Evolutionary conservation across 2,113 vertebrate species (phyloP).

Genomic region (Muscicapa adusta): DNA sequence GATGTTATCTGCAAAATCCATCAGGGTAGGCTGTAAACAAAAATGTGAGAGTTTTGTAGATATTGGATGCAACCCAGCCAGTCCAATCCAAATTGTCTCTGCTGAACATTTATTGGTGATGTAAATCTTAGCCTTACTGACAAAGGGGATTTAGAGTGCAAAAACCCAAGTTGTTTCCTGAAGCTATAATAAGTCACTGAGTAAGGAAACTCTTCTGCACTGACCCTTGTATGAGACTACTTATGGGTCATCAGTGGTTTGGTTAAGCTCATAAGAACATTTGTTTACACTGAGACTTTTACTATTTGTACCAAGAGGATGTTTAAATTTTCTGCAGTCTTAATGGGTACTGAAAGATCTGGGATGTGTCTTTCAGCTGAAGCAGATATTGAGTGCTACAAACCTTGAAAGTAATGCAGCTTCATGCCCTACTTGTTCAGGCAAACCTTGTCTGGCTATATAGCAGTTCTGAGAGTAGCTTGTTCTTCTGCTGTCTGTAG

Average conservation of each 20-base stretch:
- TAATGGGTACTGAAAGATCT: conserved; percentile 28
- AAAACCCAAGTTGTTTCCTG: background rate
- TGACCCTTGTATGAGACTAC: background rate
- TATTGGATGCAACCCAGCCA: background rate
- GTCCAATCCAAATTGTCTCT: background rate
- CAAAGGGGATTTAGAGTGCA: background rate
- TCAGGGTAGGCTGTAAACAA: background rate
- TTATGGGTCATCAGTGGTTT: background rate
- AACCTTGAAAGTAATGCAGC: background rate
- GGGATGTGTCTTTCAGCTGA: background rate
- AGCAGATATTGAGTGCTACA: background rate
- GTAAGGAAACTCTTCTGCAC: background rate
- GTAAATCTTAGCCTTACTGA: background rate
- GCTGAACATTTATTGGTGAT: background rate
- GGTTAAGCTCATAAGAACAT: background rate
- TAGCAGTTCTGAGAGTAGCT: conserved; percentile 33
- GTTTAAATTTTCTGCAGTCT: conserved; percentile 5
- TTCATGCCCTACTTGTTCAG: background rate
- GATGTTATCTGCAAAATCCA: background rate
- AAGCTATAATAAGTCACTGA: background rate
- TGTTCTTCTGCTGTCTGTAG: background rate
- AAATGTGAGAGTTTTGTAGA: background rate
- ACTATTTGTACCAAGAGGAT: conserved; percentile 7
- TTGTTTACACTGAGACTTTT: conserved; percentile 8
- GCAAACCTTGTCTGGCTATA: background rate